Evolutionary conservation across 2,888 invertebrate species (phyloP).

Genomic region (Platypus cylindrus): DNA sequence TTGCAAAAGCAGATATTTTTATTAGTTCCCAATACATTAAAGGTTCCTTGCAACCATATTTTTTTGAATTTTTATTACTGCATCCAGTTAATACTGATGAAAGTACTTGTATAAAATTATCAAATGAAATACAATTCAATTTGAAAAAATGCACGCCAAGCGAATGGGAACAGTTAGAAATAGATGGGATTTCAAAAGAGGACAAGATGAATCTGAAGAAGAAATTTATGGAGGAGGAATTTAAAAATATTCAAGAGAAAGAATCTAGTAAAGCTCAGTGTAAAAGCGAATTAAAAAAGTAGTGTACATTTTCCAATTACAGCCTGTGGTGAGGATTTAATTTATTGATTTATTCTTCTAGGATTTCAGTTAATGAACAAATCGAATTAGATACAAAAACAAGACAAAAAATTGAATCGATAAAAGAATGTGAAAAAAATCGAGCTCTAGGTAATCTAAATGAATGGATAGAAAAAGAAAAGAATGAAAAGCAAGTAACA

Average conservation of each 20-base stretch:
- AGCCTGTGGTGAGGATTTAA: neutral
- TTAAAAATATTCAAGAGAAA: conserved; percentile 42
- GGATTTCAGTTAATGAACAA: conserved; percentile 45
- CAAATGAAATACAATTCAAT: conserved; percentile 51
- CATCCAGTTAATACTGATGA: conserved; percentile 46
- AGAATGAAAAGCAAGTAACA: conserved; percentile 11
- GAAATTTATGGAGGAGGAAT: conserved; percentile 43
- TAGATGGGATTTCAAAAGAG: conserved; percentile 40
- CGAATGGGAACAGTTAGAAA: conserved; percentile 47
- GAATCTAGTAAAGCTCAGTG: conserved; percentile 40
- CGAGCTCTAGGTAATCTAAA: conserved; percentile 55
- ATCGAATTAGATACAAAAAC: conserved; percentile 45
- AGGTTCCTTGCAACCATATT: conserved; percentile 56
- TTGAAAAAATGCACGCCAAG: conserved; percentile 45
- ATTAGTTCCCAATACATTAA: conserved; percentile 59
- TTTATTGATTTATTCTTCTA: conserved; percentile 1
- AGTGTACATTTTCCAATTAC: neutral
- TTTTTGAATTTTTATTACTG: conserved; percentile 62
- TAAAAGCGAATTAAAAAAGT: conserved; percentile 36
- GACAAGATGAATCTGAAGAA: conserved; percentile 45
- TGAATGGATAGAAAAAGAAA: conserved; percentile 38
- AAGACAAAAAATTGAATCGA: conserved; percentile 47
- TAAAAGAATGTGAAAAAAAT: conserved; percentile 47
- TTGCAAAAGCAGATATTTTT: conserved; percentile 56
- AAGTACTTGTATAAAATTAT: conserved; percentile 49